Conservation (phyloP, 2,888 invertebrate species). For the Carpatolechia fugitivella region DNA sequence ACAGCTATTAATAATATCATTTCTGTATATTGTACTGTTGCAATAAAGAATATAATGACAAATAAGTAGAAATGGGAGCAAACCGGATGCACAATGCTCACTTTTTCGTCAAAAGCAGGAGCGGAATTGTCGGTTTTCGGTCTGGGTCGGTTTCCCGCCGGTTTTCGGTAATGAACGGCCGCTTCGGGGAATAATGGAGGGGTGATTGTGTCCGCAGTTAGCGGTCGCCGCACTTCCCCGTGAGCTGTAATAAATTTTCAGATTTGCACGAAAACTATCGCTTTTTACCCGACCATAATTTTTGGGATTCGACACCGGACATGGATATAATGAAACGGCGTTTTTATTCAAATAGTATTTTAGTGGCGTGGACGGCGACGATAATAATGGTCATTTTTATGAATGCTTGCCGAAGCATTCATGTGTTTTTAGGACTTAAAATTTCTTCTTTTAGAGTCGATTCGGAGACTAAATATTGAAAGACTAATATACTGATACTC, state of each 20-base stretch:
- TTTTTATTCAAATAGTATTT: constrained; percentile 8
- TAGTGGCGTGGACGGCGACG: background rate
- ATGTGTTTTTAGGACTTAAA: no score
- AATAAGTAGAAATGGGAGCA: constrained; percentile 1
- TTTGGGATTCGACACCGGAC: background rate
- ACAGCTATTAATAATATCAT: no score
- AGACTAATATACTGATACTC: no score
- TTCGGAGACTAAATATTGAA: no score
- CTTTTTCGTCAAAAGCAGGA: constrained; percentile 40
- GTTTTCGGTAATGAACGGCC: constrained; percentile 48
- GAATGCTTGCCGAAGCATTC: no score
- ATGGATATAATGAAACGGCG: constrained; percentile 4
- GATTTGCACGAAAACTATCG: constrained; percentile 16
- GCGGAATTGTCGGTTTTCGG: constrained; percentile 30
- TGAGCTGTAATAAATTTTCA: constrained; percentile 23
- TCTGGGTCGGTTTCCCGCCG: constrained; percentile 23
- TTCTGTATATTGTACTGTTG: no score
- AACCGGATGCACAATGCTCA: constrained; percentile 25
- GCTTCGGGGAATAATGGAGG: constrained; percentile 35
- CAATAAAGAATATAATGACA: no score
- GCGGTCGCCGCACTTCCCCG: constrained; percentile 29
- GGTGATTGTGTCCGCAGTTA: constrained; percentile 39
- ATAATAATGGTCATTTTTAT: background rate
- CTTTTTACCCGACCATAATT: constrained; percentile 9
- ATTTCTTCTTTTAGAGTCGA: no score